Percentiles rank a stretch among this genome's conserved stretches.
These are phyloP conservation scores for Oncorhynchus mykiss DNA, from an alignment of 2,113 vertebrate species.

Conservation along the genomic window DNA sequence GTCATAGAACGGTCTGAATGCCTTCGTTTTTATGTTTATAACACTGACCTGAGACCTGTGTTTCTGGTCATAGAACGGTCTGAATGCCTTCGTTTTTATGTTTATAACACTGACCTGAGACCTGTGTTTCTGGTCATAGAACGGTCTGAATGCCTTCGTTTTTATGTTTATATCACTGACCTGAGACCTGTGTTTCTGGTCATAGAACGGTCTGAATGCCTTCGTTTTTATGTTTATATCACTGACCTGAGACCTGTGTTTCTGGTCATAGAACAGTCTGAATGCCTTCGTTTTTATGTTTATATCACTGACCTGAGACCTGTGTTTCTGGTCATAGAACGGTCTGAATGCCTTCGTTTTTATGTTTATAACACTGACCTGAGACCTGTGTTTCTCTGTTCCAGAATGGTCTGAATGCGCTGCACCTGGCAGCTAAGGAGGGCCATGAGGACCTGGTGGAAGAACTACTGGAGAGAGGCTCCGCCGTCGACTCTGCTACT, in stretches of 20 bases:
- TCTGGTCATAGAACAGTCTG: background rate
- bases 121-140: background rate
- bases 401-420: constrained; percentile 95
- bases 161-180: background rate
- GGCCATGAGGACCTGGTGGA: constrained; percentile 93
- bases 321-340: background rate
- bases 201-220: background rate
- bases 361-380: background rate
- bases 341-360: background rate
- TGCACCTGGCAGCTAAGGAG: constrained; percentile 96
- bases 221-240: too few relatives aligned
- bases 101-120: too few relatives aligned
- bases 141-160: background rate
- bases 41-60: too few relatives aligned
- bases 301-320: too few relatives aligned
- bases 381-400: constrained; percentile 32
- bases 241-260: too few relatives aligned
- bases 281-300: background rate
- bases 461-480: constrained; percentile 91
- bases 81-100: background rate
- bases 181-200: too few relatives aligned
- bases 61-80: background rate
- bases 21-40: background rate
- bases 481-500: constrained; percentile 84
- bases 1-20: background rate